Base-by-base conservation (phyloP, 1,140 invertebrate genomes). In the Leptopilina boulardi region DNA sequence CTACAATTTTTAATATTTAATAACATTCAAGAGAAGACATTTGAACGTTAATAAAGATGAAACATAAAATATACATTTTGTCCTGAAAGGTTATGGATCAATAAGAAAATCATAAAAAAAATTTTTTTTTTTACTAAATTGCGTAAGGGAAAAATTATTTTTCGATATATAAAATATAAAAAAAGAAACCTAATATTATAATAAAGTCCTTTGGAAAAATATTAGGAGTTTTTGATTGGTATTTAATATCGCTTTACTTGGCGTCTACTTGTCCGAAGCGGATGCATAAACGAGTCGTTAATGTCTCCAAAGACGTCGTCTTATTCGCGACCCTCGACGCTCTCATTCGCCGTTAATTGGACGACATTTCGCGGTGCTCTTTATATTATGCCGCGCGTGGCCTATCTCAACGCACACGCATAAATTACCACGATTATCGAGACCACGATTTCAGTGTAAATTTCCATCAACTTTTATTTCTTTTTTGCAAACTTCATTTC, bases 311-410 rank as follows among this genome's bases (percentile, higher is more conserved):
- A 78, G 77, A 26, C 80, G 77, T 75, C 75, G 78, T 79, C 47
- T 51, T 51, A 79, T 77, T 77, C 75, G 71, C 76, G 71, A 79
- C 56, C 56, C 85, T 86, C 85, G 79, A 76, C 85, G 86, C 88
- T 89, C 87, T 87, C 88, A 89, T 89, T 89, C 87, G 84, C 88
- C 83, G 87, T 90, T 90, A 89, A 90, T 90, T 89, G 89, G 89
- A 84, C 86, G 87, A 89, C 87, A 88, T 89, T 89, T 89, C 86
- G 86, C 87, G 83, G 84, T 83, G 81, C 80, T 83, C 83, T 86
- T 87, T 88, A 85, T 87, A 84, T 85, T 88, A 85, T 79, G 80
- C 79, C 87, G 84, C 85, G 82, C 83, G 82, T 85, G 85, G 84
- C 86, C 86, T 88, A 89, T 89, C 86, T 87, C 86, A 85, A 85